Base-by-base conservation (phyloP, 2,113 vertebrate species). In the Ancistrus triradiatus region DNA sequence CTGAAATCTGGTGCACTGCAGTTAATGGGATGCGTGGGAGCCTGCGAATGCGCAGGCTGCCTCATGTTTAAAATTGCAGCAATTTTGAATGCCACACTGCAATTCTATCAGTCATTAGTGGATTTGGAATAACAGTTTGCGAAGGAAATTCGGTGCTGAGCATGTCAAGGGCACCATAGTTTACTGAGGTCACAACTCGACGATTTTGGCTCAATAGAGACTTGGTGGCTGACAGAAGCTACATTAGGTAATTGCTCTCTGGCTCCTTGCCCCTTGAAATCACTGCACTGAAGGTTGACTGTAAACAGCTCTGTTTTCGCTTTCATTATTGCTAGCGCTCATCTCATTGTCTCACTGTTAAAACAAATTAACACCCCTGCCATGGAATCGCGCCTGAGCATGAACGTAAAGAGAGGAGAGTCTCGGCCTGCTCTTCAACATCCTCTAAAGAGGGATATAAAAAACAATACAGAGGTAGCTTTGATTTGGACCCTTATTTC, bases 1-100 rank as follows among this genome's bases (percentile, higher is more conserved):
- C 35, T 22, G 53, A 48, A 49, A 49, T 19, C 31, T 40, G 49
- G 15, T 14, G 31, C 15, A 10, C 43, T 28, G 55, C 25, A 33
- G 68, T 52, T 65, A 65, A 66, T 66, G 63, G 57, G 21, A 62
- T 66, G 35, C 37, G 69, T 72, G 37, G 69, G 63, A 40, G 69
- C 51, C 28, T 13, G 25, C 11, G 15, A 49, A 35, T 27, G 44
- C 38, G 61, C 9, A 38, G 17, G 46, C 38, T 59, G 50, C 42
- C 13, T 52, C 25, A 13, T 58, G 53, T 57, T 67, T 37, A 42
- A 55, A 57, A 66, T 21, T 42, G 51, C 44, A 35, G 58, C 8
- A 13, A 57, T 72, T 72, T 38, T 17, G 21, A 57, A 40, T 38
- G 31, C 33, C 24, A 40, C 22, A 14, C 33, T 52, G 40, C 50